Evolutionary conservation across 2,113 vertebrate species (phyloP), one percentile per base, ranked within the genome.

Genomic region (Colistium nudipinnis): DNA sequence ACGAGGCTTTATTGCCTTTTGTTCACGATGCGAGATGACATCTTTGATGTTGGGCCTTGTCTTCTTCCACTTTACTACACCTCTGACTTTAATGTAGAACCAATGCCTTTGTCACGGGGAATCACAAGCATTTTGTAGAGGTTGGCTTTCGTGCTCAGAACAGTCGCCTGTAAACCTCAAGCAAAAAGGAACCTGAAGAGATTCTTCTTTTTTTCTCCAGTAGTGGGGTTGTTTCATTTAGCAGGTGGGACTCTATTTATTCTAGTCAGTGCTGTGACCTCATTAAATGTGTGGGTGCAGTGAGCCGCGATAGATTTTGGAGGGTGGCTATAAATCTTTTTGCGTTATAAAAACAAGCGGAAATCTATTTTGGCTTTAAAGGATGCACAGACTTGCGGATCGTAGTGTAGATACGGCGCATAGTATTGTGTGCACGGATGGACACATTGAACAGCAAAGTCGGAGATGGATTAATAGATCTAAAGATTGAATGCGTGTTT

Each of bases 21-120:
- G 70, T 70, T 78, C 70, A 17, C 67, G 63, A 87, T 71, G 66
- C 59, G 36, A 67, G 49, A 83, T 52, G 83, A 80, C 83, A 70
- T 66, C 76, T 80, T 64, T 73, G 76, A 87, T 83, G 70, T 67
- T 7, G 27, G 48, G 24, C 57, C 62, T 76, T 17, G 68, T 86
- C 71, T 59, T 47, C 43, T 54, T 73, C 61, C 36, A 44, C 63
- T 55, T 33, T 24, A 17, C 52, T 51, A 71, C 68, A 69, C 68
- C 19, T 65, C 59, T 16, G 25, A 68, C 55, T 63, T 61, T 57
- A 81, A 82, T 76, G 80, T 81, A 13, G 64, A 82, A 88, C 78
- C 66, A 47, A 56, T 70, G 68, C 39, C 24, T 76, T 74, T 72
- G 74, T 80, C 84, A 76, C 6, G 53, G 72, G 9, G 48, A 67